Base-by-base conservation (phyloP, 37 sponge, comb jelly and placozoan genomes). In the Theonella swinhoei region DNA sequence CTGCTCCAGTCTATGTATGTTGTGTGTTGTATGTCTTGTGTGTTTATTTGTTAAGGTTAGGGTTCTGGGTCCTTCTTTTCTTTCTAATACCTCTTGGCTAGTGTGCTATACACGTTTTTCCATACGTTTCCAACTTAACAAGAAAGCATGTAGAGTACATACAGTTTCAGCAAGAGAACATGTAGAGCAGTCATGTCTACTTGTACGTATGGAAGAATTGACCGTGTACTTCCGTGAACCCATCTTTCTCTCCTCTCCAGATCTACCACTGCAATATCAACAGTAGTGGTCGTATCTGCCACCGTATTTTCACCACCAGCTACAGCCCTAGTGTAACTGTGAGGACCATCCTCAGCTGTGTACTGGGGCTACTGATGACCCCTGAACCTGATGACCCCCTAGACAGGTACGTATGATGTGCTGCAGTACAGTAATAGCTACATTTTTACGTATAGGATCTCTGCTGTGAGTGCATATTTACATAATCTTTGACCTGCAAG, bases 241-340 rank as follows among this genome's bases (percentile, higher is more conserved):
- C 64, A 63, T 28, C 1, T 2, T 4, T 34, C 25, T 11, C 22
- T 9, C 9, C 32, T 11, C 22, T 35, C 7, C 43, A 75, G 76
- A 63, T 83, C 2, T 83, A 83, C 39, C 84, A 83, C 43, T 83
- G 84, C 67, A 83, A 83, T 36, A 72, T 83, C 74, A 83, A 83
- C 41, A 26, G 65, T 9, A 40, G 40, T 64, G 84, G 84, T 2
- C 33, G 72, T 39, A 74, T 83, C 41, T 83, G 84, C 37, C 84
- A 83, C 42, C 41, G 65, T 2, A 42, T 83, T 23, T 63, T 83
- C 19, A 67, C 34, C 35, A 22, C 60, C 24, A 83, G 70, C 32
- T 83, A 83, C 64, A 59, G 64, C 0, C 32, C 68, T 22, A 63
- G 33, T 34, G 11, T 64, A 17, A 74, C 54, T 42, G 64, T 83